These are phyloP conservation scores for Ivindomyrus marchei DNA, from an alignment of 2,113 vertebrate species.

Conservation along the genomic window DNA sequence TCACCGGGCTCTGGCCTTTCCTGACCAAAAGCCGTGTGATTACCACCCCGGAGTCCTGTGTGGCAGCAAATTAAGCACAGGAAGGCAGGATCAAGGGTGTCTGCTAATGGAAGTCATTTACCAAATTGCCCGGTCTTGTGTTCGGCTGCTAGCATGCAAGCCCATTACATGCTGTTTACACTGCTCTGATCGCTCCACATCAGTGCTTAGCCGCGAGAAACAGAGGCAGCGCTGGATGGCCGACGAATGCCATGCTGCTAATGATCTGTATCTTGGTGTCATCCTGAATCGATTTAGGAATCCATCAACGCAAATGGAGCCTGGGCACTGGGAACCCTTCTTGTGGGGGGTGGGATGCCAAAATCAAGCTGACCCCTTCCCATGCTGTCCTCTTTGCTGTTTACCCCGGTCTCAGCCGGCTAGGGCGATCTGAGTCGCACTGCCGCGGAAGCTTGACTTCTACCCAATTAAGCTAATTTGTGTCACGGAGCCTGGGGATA, in stretches of 20 bases:
- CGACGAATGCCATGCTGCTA: conserved; percentile 27
- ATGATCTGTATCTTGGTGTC: conserved; percentile 35
- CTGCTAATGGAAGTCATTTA: conserved; percentile 30
- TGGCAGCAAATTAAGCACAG: neutral
- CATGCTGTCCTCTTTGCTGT: conserved; percentile 21
- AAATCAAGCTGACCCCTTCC: conserved; percentile 21
- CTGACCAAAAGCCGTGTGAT: conserved; percentile 2
- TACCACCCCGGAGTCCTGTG: neutral
- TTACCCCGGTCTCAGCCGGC: conserved; percentile 24
- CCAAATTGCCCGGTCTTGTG: conserved; percentile 20
- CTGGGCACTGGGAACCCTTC: conserved; percentile 12
- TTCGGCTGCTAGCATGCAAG: conserved; percentile 19
- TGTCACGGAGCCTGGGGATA: conserved; percentile 25
- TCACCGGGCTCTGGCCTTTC: conserved; percentile 9
- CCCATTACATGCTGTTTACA: conserved; percentile 33
- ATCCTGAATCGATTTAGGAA: conserved; percentile 27
- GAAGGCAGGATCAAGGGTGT: conserved; percentile 24
- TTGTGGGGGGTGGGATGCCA: conserved; percentile 6
- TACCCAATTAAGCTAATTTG: conserved; percentile 41
- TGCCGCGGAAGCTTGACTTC: conserved; percentile 27
- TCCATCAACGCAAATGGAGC: conserved; percentile 30
- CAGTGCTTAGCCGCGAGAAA: conserved; percentile 18
- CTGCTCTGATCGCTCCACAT: conserved; percentile 9
- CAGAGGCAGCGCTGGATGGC: neutral
- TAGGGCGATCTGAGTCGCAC: conserved; percentile 8